Percentiles rank a stretch among this genome's conserved stretches.
Conservation (phyloP, 2,888 invertebrate genomes). For the Drosophila koepferae region DNA sequence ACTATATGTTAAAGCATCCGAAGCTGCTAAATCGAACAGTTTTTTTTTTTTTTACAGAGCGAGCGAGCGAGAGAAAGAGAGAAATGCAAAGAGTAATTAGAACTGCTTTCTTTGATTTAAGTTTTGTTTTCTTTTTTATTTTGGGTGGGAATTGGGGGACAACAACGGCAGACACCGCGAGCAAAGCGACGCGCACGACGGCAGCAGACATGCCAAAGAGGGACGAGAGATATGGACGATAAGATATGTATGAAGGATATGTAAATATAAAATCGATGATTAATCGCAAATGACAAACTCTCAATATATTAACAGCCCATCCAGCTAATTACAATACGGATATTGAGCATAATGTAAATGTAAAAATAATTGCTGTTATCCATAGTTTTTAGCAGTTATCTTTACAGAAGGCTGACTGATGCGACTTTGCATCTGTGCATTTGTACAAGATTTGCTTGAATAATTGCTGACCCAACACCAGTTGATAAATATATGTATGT, state of each 20-base stretch:
- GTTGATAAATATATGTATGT: constrained; percentile 18
- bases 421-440: constrained; percentile 10
- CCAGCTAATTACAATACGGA: constrained; percentile 5
- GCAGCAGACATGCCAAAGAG: constrained; percentile 7
- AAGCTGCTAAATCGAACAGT: constrained; percentile 76
- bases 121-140: constrained; percentile 1
- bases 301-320: constrained; percentile 17
- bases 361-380: constrained; percentile 4
- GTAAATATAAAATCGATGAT: constrained; percentile 8
- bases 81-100: constrained; percentile 54
- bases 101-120: constrained; percentile 29
- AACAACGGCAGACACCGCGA: constrained; percentile 34
- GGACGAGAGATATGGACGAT: constrained; percentile 1
- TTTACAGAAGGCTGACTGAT: neutral
- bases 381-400: constrained; percentile 5
- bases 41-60: constrained; percentile 10
- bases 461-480: constrained; percentile 53
- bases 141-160: constrained; percentile 7
- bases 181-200: constrained; percentile 55
- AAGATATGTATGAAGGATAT: constrained; percentile 13
- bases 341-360: neutral
- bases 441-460: constrained; percentile 14
- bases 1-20: constrained; percentile 84
- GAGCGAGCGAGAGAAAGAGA: constrained; percentile 39
- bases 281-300: constrained; percentile 23